Evolutionary conservation across 2,113 vertebrate species (phyloP), one percentile per base, ranked within the genome.

Genomic region (Cygnus buccinator): DNA sequence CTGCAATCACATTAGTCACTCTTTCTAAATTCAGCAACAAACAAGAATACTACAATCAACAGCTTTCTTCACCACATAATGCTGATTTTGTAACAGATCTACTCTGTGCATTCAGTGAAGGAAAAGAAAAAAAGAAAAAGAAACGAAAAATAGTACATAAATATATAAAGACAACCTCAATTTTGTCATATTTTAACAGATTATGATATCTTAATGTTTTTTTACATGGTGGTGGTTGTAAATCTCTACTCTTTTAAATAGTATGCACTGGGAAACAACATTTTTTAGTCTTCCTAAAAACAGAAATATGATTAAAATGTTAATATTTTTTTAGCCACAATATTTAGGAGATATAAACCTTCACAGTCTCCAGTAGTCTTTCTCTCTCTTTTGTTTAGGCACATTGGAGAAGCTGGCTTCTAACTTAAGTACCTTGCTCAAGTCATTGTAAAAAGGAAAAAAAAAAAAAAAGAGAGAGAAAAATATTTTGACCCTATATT

Each of bases 1-100:
- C 93, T 85, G 84, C 73, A 93, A 83, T 93, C 77, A 58, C 66
- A 75, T 95, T 95, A 95, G 87, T 94, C 93, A 95, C 66, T 83
- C 58, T 82, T 94, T 95, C 94, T 91, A 95, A 95, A 96, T 95
- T 85, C 81, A 93, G 81, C 58, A 89, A 31, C 73, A 93, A 82
- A 66, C 43, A 91, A 83, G 75, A 84, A 66, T 82, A 22, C 28
- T 87, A 63, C 35, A 94, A 76, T 85, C 89, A 95, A 54, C 50
- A 82, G 39, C 50, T 71, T 89, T 89, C 74, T 95, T 84, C 58
- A 55, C 9, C 17, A 48, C 26, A 41, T 46, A 89, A 85, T 50
- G 35, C 21, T 87, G 62, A 54, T 33, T 85, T 92, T 65, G 67
- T 82, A 76, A 75, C 20, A 66, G 13, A 62, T 65, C 26, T 39